phyloP scores from a whole-genome alignment of 2,797 vertebrate genomes.

The Cryptoprocta ferox region DNA sequence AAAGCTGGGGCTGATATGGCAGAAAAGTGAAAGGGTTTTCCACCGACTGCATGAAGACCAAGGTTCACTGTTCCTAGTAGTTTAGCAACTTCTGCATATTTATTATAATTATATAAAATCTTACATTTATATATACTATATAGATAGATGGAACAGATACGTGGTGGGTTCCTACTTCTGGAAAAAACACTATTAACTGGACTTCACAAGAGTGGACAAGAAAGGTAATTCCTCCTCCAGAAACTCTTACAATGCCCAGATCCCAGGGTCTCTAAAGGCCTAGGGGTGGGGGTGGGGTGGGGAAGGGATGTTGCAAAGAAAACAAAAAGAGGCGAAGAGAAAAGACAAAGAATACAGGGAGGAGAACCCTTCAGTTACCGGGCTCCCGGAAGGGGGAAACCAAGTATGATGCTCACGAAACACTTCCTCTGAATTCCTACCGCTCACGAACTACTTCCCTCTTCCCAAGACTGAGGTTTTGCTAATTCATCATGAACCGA shows the following conservation, averaged over 20 bases:
- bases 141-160: neutral
- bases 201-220: neutral
- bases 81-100: neutral
- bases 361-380: neutral
- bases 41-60: neutral
- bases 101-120: neutral
- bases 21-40: neutral
- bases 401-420: neutral
- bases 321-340: neutral
- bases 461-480: neutral
- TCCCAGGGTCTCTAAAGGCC: neutral
- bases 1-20: neutral
- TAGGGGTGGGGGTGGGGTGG: neutral
- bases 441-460: neutral
- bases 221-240: neutral
- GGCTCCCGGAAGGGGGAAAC: neutral
- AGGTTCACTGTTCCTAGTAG: neutral
- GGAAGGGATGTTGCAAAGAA: neutral
- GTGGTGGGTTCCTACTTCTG: neutral
- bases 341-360: neutral
- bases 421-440: neutral
- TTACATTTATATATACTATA: neutral
- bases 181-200: neutral
- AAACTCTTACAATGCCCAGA: neutral
- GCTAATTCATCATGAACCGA: slow-evolving; percentile 57